Evolutionary conservation across 2,113 vertebrate genomes (phyloP), one percentile per base, ranked within the genome.

Genomic region (Apistogramma diplotaenia): DNA sequence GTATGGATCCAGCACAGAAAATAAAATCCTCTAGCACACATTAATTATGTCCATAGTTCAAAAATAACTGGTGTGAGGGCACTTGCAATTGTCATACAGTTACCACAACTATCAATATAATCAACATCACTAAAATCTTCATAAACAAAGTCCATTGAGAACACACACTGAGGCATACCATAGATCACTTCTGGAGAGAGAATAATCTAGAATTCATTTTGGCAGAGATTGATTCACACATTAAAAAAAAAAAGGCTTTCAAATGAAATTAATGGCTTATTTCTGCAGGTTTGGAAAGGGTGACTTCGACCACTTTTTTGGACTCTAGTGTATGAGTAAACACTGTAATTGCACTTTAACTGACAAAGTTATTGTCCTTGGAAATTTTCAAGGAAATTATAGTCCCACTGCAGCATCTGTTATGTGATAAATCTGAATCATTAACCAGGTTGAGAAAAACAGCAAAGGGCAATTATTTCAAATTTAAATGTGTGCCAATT

Each of bases 291-390:
- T 89, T 74, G 57, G 83, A 79, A 54, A 23, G 27, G 72, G 75
- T 73, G 75, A 86, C 56, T 88, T 85, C 79, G 85, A 85, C 78
- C 87, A 80, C 61, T 83, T 73, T 73, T 91, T 89, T 86, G 78
- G 78, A 76, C 79, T 87, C 81, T 89, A 79, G 85, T 89, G 88
- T 83, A 85, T 67, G 84, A 87, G 86, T 84, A 89, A 93, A 89
- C 84, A 85, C 78, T 85, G 89, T 94, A 94, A 95, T 94, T 93
- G 92, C 93, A 95, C 94, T 94, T 94, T 91, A 78, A 90, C 82
- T 73, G 80, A 90, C 55, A 88, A 79, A 82, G 78, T 89, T 72
- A 82, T 82, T 77, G 76, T 89, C 89, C 82, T 86, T 35, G 40
- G 49, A 88, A 59, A 33, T 74, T 85, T 85, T 80, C 27, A 77